Evolutionary conservation across 2,888 invertebrate genomes (phyloP), one percentile per base, ranked within the genome.

Genomic region (Lysandra bellargus): DNA sequence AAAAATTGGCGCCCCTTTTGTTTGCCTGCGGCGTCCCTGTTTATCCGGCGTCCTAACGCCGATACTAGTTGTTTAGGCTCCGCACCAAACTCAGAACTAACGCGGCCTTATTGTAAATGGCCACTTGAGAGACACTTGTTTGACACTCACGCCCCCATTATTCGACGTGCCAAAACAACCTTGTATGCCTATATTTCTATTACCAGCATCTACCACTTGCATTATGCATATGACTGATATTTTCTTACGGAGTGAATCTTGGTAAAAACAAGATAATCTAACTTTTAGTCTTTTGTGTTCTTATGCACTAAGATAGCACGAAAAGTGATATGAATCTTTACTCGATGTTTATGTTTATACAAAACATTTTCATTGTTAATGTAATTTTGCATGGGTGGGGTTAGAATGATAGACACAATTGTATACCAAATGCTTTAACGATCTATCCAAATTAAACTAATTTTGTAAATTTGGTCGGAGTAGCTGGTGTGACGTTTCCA

Each of bases 381-480:
- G 7, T 53, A 33, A 53, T 76, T 30, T 30, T 75, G 76, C 57
- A 33, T 76, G 33, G 57, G 33, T 14, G 30, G 57, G 33, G 57
- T 76, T 57, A n/a, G 30, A 53, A 44, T 14, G 49, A 76, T 76
- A 76, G 76, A 76, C 44, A 76, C 53, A 57, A 57, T 76, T 76
- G 49, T 53, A 76, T 76, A 57, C 76, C 57, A 76, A 76, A 76
- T 76, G 76, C 57, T 76, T 76, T 57, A 76, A 76, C 30, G 14
- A 53, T 57, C 57, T 30, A 76, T 57, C 75, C 33, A 33, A 76
- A 76, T 75, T 75, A 30, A 17, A 53, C n/a, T 75, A 6, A 53
- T 37, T 69, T 33, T 12, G 30, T 9, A 5, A 33, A 53, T 69
- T 69, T 69, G 69, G 33, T 3, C 2, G 14, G 33, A 37, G 69